Conservation (phyloP, 2,888 invertebrate species). For the Muscina levida region DNA sequence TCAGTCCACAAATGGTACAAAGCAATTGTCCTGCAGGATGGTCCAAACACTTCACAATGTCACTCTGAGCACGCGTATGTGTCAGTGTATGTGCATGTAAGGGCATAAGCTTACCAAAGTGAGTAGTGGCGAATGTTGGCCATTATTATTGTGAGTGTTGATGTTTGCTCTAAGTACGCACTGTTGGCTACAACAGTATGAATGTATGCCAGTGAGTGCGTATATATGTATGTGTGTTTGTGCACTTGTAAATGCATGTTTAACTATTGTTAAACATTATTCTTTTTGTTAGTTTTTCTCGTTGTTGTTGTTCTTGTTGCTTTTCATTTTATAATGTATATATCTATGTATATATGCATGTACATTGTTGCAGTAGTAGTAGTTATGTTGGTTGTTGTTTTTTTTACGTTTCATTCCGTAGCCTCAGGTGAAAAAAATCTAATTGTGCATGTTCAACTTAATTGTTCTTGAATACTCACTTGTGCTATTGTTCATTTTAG, state of each 20-base stretch:
- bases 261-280: conserved; percentile 52
- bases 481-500: background rate
- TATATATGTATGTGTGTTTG: background rate
- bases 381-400: conserved; percentile 15
- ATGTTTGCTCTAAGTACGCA: conserved; percentile 26
- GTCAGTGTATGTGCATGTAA: background rate
- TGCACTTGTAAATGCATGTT: conserved; percentile 55
- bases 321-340: no score
- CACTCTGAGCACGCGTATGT: background rate
- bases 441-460: conserved; percentile 64
- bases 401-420: conserved; percentile 32
- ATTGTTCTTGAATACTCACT: conserved; percentile 51
- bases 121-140: background rate
- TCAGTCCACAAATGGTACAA: conserved; percentile 11
- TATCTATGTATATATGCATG: no score
- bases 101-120: background rate
- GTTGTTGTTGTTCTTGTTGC: conserved; percentile 26
- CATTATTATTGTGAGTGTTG: conserved; percentile 21
- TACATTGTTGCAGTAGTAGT: background rate
- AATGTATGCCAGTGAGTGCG: background rate
- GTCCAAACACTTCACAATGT: background rate
- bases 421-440: conserved; percentile 58
- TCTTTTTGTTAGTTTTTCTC: conserved; percentile 41
- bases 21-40: conserved; percentile 29
- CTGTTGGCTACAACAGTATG: background rate